Conservation (phyloP, 2,888 invertebrate genomes). For the Seira sanloemensis region DNA sequence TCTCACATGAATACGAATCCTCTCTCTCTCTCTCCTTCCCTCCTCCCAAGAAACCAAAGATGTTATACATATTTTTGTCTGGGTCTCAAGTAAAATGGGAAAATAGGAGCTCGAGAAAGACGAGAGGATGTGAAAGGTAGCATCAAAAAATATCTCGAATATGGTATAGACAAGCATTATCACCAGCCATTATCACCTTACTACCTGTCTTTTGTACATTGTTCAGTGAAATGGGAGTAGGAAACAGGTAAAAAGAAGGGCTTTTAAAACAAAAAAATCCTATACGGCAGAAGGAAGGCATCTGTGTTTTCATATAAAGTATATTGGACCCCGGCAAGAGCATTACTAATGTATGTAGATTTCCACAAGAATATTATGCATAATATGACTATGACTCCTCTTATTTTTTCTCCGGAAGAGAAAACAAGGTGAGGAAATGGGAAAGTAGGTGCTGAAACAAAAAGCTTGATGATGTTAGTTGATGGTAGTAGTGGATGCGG, state of each 20-base stretch:
- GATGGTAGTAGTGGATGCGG: too few relatives aligned
- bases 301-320: too few relatives aligned
- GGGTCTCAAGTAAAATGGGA: too few relatives aligned
- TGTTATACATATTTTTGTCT: too few relatives aligned
- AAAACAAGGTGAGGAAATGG: constrained; percentile 17
- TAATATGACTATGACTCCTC: constrained; percentile 3
- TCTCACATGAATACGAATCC: constrained; percentile 42
- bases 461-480: not conserved
- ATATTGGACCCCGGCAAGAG: not conserved
- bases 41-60: too few relatives aligned
- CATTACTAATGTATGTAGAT: constrained; percentile 49
- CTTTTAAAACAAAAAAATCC: too few relatives aligned
- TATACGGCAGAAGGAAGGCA: too few relatives aligned
- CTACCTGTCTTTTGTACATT: constrained; percentile 25
- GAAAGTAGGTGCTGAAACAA: constrained; percentile 20
- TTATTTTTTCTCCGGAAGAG: not conserved
- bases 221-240: not conserved
- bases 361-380: constrained; percentile 29
- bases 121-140: constrained; percentile 9
- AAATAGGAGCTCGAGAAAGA: too few relatives aligned
- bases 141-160: not conserved
- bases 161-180: constrained; percentile 12
- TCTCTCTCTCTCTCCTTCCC: too few relatives aligned
- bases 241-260: too few relatives aligned
- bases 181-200: constrained; percentile 37